Conservation (phyloP, 2,113 vertebrate genomes). For the Sander lucioperca region DNA sequence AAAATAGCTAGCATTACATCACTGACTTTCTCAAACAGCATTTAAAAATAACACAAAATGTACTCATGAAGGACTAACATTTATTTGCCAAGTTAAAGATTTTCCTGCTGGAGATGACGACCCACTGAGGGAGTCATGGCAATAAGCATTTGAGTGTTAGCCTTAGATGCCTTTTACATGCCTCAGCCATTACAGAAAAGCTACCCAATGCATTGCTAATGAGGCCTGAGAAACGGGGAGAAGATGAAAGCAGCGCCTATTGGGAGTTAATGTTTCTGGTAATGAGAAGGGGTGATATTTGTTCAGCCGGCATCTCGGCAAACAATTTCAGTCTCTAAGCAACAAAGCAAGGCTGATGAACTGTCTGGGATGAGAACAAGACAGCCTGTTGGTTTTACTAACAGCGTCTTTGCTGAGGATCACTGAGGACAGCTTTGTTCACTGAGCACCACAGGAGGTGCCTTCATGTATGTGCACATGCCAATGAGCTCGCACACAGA, state of each 20-base stretch:
- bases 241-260: background rate
- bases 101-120: constrained; percentile 9
- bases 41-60: constrained; percentile 5
- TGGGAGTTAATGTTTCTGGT: constrained; percentile 60
- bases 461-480: background rate
- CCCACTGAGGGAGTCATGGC: constrained; percentile 7
- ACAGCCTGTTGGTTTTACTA: constrained; percentile 24
- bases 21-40: background rate
- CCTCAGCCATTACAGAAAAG: constrained; percentile 28
- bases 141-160: constrained; percentile 3
- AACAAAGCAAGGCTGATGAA: constrained; percentile 29
- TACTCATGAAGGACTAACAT: constrained; percentile 2
- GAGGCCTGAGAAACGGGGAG: constrained; percentile 39
- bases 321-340: constrained; percentile 57
- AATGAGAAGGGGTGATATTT: constrained; percentile 61
- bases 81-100: constrained; percentile 38
- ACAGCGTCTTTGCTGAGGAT: constrained; percentile 27
- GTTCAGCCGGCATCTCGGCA: constrained; percentile 40
- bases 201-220: constrained; percentile 55
- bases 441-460: background rate
- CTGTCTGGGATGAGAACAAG: constrained; percentile 29
- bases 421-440: constrained; percentile 5
- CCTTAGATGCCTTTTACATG: constrained; percentile 16
- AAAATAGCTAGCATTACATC: background rate
- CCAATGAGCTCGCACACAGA: background rate